phyloP scores from a whole-genome alignment of 1,140 invertebrate genomes.

The Danaus plexippus region DNA sequence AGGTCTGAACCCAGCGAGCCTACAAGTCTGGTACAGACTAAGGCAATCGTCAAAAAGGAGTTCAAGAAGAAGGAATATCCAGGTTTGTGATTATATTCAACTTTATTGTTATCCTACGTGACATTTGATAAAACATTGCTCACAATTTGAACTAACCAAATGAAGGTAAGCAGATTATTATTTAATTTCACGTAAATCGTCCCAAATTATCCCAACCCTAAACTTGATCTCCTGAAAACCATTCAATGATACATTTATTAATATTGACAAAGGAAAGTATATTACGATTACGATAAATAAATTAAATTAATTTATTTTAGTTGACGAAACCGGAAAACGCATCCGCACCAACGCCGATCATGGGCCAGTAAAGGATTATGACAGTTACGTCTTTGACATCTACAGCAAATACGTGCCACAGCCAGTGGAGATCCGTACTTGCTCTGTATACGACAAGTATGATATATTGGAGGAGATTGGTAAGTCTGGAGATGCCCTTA shows the following conservation, averaged over 20 bases:
- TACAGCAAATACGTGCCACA: slow-evolving; percentile 97
- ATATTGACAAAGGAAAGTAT: too few relatives aligned
- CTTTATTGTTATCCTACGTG: too few relatives aligned
- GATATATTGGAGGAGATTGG: slow-evolving; percentile 99
- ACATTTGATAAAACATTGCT: too few relatives aligned
- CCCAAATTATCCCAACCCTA: too few relatives aligned
- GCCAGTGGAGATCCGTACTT: slow-evolving; percentile 95
- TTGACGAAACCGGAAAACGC: slow-evolving; percentile 94
- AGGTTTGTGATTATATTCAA: slow-evolving; percentile 53
- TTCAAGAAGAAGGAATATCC: slow-evolving; percentile 82
- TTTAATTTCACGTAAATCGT: too few relatives aligned
- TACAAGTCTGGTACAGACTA: slow-evolving; percentile 86
- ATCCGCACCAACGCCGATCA: slow-evolving; percentile 92
- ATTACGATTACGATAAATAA: too few relatives aligned
- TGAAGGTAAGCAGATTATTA: too few relatives aligned
- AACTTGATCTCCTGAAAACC: too few relatives aligned
- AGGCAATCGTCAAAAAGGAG: slow-evolving; percentile 85
- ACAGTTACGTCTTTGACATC: slow-evolving; percentile 97
- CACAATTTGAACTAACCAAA: too few relatives aligned
- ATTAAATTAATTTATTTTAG: slow-evolving; percentile 34
- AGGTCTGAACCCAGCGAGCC: slow-evolving; percentile 92
- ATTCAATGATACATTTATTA: too few relatives aligned
- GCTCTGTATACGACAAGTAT: slow-evolving; percentile 97
- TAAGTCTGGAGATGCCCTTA: slow-evolving; percentile 33
- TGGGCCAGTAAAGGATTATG: slow-evolving; percentile 92